Percentiles rank a stretch among this genome's conserved stretches.
Evolutionary conservation across 2,113 vertebrate genomes (phyloP).

Genomic region (Piliocolobus tephrosceles): DNA sequence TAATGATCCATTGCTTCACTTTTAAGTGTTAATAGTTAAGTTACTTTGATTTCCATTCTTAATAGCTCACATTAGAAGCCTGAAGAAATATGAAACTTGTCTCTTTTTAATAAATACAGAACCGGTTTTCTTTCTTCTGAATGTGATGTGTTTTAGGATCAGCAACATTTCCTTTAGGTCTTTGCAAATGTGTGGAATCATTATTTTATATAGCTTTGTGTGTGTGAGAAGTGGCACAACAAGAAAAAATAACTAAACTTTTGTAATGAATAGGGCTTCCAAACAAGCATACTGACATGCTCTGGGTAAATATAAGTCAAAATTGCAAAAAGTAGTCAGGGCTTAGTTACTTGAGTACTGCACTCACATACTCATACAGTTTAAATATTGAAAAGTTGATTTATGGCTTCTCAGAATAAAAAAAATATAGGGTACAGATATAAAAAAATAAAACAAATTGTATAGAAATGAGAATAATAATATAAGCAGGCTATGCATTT

Average conservation of each 20-base stretch:
- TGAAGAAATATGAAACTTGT: not conserved
- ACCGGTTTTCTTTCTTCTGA: not conserved
- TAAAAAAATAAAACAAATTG: not conserved
- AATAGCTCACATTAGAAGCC: not conserved
- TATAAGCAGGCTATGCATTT: not conserved
- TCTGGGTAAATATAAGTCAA: not conserved
- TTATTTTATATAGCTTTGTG: not conserved
- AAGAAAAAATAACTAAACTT: not conserved
- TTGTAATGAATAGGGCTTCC: not conserved
- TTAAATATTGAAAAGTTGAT: not conserved
- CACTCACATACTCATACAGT: not conserved
- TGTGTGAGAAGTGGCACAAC: not conserved
- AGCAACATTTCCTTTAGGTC: not conserved
- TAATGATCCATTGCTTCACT: not conserved
- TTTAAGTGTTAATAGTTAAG: slow-evolving; percentile 17
- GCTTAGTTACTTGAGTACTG: not conserved
- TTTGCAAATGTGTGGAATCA: not conserved
- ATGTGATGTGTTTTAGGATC: not conserved
- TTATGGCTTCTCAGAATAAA: not conserved
- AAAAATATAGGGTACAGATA: not conserved
- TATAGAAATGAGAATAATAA: not conserved
- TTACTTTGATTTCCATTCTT: slow-evolving; percentile 40
- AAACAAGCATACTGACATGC: too few relatives aligned
- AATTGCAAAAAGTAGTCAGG: not conserved
- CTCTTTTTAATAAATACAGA: not conserved